These are phyloP conservation scores for Protonibea diacanthus DNA, from an alignment of 2,797 vertebrate species.

Conservation along the genomic window DNA sequence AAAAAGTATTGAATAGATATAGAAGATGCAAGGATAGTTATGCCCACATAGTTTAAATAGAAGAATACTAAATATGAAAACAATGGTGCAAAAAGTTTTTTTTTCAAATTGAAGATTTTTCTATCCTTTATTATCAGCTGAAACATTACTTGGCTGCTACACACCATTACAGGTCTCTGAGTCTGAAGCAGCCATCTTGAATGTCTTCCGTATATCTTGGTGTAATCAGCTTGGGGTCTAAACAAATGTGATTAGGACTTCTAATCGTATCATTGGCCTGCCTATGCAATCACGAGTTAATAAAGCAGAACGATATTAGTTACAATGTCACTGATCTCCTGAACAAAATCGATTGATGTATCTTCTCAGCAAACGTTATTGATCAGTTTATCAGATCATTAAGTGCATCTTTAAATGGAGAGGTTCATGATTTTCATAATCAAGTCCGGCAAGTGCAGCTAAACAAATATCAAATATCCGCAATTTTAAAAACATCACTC, in stretches of 20 bases:
- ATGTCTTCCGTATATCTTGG: constrained; percentile 36
- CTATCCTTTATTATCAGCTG: not conserved
- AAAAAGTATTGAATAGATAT: not conserved
- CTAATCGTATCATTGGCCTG: constrained; percentile 67
- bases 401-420: constrained; percentile 35
- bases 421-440: constrained; percentile 29
- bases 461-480: not conserved
- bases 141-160: constrained; percentile 1
- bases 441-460: not conserved
- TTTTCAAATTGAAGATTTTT: not conserved
- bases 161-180: constrained; percentile 15
- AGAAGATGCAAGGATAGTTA: not conserved
- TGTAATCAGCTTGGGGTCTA: constrained; percentile 62
- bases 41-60: not conserved
- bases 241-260: constrained; percentile 72
- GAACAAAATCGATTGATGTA: constrained; percentile 54
- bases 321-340: constrained; percentile 57
- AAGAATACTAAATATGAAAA: no score
- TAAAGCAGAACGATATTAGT: constrained; percentile 67
- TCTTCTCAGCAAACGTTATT: constrained; percentile 26
- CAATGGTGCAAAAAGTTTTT: not conserved
- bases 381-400: constrained; percentile 47
- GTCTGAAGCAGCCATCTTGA: constrained; percentile 36
- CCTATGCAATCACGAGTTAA: constrained; percentile 68
- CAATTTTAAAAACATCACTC: not conserved